Evolutionary conservation across 2,797 vertebrate genomes (phyloP), one percentile per base, ranked within the genome.

Genomic region (Lepilemur septentrionalis): DNA sequence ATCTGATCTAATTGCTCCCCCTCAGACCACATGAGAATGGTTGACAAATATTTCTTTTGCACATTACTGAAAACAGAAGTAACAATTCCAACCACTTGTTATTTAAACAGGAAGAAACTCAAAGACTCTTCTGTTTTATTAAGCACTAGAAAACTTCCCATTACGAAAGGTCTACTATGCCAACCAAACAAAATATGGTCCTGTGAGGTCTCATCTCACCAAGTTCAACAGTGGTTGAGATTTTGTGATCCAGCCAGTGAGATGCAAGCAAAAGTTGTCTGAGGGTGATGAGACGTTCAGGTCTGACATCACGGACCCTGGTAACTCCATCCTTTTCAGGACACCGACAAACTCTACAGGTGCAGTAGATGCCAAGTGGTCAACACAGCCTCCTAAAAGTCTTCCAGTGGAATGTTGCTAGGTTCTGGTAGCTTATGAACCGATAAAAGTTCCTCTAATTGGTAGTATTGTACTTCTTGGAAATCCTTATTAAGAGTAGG

Each of bases 51-150:
- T 55, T 85, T 80, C 63, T 80, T 52, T 79, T 80, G 52, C 52
- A 46, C 20, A 7, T 83, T 85, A 87, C 43, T 38, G 17, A 63
- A 92, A 89, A 87, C 57, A 87, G 89, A 95, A 35, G 18, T 61
- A 63, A 67, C 50, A 67, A 92, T 79, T 75, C 73, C 73, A 95
- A 59, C 11, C 67, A 85, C 30, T 15, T 81, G 59, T 97, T 92
- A 87, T 35, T 94, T 80, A 94, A 94, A 81, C 25, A 55, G n/a
- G 93, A 94, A 67, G n/a, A 67, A 92, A 55, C 10, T 35, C 82
- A 91, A 73, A 75, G 41, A 38, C 11, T 59, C 35, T 91, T 78
- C 67, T 35, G 17, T 84, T 91, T 70, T 72, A 94, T 78, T 81
- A 73, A 88, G 70, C 81, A 89, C 22, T 75, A 35, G 89, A 86